Evolutionary conservation across 2,888 invertebrate genomes (phyloP), one percentile per base, ranked within the genome.

Genomic region (Cinara cedri): DNA sequence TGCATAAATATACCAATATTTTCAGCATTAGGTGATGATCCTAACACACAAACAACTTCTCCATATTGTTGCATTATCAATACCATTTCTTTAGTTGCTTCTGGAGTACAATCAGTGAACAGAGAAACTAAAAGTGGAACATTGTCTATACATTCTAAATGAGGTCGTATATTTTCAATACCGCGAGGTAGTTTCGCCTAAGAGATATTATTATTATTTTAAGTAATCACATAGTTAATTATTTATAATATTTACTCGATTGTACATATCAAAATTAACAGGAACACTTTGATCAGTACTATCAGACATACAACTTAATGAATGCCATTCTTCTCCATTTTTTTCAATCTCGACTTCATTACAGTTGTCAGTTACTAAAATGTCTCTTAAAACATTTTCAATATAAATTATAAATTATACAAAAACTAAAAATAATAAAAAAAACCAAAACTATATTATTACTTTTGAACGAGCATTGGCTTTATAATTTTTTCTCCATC

Each of bases 91-190:
- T 91, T 89, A 0, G 96, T 97, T 16, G 95, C 95, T 82, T 91
- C 89, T n/a, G 96, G 91, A 1, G 94, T 95, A 87, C 98, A 98
- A 87, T 99, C 98, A 0, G 98, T 99, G 87, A 98, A 99, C 14
- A 99, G 89, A 0, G 97, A 97, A 21, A 99, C 98, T 76, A 98
- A 89, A 46, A 99, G 87, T 6, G 99, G 98, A 72, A 99, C 98
- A 87, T 98, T 98, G 87, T 99, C 98, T 74, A 98, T 96, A 83
- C 93, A 90, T 85, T 96, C 94, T 83, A 98, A 91, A 86, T 98
- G 98, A 0, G 97, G 97, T 0, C 97, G 90, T 83, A 98, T 97
- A 86, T 97, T 96, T 84, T 97, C 95, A 83, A 98, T 97, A 70
- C 98, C 98, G 75, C 96, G 90, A 0, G 98, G 98, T 65, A 98